phyloP scores from a whole-genome alignment of 2,888 invertebrate species.

The Stenichneumon culpator region DNA sequence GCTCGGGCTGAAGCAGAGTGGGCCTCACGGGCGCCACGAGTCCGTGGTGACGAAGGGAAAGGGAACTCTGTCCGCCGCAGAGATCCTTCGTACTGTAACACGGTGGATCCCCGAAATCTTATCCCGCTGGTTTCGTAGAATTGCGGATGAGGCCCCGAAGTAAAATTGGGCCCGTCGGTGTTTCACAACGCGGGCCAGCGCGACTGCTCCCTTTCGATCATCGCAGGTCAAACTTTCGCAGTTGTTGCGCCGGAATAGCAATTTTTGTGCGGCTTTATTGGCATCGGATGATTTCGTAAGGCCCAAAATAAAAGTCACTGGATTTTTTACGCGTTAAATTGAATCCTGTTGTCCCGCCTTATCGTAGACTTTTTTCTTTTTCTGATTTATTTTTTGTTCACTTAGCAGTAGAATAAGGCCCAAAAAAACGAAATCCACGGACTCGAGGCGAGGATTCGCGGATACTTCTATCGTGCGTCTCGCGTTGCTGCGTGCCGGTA shows the following conservation, averaged over 20 bases:
- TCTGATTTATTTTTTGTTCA: neutral
- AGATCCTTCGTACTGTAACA: constrained; percentile 13
- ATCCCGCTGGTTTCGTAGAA: constrained; percentile 53
- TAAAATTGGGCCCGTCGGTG: constrained; percentile 25
- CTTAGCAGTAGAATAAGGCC: neutral
- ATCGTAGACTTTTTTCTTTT: neutral
- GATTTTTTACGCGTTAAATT: neutral
- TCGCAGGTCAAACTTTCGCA: constrained; percentile 6
- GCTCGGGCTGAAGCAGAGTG: constrained; percentile 53
- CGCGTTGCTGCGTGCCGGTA: constrained; percentile 65
- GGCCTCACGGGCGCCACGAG: constrained; percentile 21
- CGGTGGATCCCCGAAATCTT: constrained; percentile 23
- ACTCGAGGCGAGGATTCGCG: constrained; percentile 5
- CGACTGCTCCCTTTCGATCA: constrained; percentile 8
- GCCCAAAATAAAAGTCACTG: constrained; percentile 28
- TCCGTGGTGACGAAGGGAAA: constrained; percentile 19
- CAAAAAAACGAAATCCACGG: constrained; percentile 7
- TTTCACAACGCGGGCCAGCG: constrained; percentile 14
- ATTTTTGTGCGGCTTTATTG: constrained; percentile 3
- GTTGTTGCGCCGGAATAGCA: neutral
- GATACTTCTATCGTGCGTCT: constrained; percentile 54
- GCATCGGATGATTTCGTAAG: constrained; percentile 14
- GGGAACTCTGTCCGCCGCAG: constrained; percentile 45
- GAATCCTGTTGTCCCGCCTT: neutral
- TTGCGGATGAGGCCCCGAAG: constrained; percentile 15